These are phyloP conservation scores for Rhineura floridana DNA, from an alignment of 2,113 vertebrate species.

Conservation along the genomic window DNA sequence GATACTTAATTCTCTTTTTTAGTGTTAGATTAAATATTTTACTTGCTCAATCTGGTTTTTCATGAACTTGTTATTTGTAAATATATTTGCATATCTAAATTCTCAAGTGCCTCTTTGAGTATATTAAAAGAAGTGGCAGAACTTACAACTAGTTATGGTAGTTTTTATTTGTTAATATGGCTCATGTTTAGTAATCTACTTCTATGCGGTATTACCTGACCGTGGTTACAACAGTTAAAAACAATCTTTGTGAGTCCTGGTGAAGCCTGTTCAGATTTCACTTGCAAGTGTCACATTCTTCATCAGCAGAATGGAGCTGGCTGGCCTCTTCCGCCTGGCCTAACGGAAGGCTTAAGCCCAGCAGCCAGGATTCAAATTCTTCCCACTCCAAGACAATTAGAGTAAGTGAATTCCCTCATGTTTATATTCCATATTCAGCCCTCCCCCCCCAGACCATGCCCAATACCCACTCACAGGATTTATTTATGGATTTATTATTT, in stretches of 20 bases:
- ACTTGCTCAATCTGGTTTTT: not conserved
- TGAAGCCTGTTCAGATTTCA: no score
- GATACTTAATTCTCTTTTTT: conserved; percentile 24
- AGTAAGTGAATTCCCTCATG: not conserved
- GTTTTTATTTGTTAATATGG: no score
- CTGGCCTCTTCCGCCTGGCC: not conserved
- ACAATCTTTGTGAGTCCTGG: no score
- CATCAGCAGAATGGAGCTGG: not conserved
- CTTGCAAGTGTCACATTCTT: not conserved
- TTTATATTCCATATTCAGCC: not conserved
- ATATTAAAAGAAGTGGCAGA: not conserved
- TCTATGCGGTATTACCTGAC: not conserved
- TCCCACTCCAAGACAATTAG: not conserved
- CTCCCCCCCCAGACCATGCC: not conserved
- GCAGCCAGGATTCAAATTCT: not conserved
- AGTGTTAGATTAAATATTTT: not conserved
- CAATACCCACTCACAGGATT: not conserved
- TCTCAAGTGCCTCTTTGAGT: not conserved
- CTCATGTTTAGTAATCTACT: not conserved
- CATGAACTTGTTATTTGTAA: not conserved
- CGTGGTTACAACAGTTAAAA: no score
- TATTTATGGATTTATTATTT: no score
- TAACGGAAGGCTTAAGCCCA: not conserved
- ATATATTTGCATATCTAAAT: not conserved
- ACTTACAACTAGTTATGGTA: not conserved